phyloP scores from a whole-genome alignment of 2,888 invertebrate species.

The Itoplectis maculator region DNA sequence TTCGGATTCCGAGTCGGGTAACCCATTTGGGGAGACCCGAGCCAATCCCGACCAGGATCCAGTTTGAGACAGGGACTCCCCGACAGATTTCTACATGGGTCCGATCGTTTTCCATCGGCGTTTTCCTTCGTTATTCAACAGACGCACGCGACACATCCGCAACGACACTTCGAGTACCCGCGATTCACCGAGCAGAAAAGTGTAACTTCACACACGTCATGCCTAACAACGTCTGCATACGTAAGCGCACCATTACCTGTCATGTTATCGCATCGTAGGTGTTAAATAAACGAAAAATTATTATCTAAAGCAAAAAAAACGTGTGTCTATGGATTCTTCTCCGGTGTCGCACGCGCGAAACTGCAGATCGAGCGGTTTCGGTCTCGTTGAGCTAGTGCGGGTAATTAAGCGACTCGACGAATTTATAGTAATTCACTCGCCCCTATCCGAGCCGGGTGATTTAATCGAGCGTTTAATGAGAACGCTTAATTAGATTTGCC shows the following conservation, averaged over 20 bases:
- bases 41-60: too few species aligned
- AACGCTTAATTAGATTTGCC: constrained; percentile 73
- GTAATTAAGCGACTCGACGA: constrained; percentile 61
- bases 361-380: too few species aligned
- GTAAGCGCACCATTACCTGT: constrained; percentile 72
- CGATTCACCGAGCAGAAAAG: constrained; percentile 19
- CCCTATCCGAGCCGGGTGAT: constrained; percentile 69
- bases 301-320: constrained; percentile 63
- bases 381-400: constrained; percentile 67
- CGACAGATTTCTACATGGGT: too few species aligned
- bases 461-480: constrained; percentile 79
- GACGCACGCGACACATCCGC: constrained; percentile 16
- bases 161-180: constrained; percentile 10
- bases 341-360: too few species aligned
- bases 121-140: constrained; percentile 2
- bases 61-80: too few species aligned
- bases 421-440: constrained; percentile 71
- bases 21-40: too few species aligned
- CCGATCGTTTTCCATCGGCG: not conserved
- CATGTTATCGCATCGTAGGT: constrained; percentile 77
- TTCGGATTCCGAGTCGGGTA: too few species aligned
- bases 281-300: constrained; percentile 78
- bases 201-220: constrained; percentile 33
- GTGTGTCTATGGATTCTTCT: not conserved
- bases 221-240: constrained; percentile 37